phyloP scores from a whole-genome alignment of 1,140 invertebrate species.

The Rhopalosiphum padi region DNA sequence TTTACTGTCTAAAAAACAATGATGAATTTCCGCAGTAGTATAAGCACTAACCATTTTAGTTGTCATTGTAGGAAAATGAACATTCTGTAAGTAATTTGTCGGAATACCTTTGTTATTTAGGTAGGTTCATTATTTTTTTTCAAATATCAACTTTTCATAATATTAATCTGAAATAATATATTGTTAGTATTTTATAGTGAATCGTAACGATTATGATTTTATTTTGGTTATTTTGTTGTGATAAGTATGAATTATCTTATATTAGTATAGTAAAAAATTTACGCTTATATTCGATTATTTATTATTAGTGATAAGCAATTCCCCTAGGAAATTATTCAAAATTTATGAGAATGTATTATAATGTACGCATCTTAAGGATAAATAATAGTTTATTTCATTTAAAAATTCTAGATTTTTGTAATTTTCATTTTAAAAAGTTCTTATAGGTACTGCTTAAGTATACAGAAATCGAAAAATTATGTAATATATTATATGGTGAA shows the following conservation, averaged over 20 bases:
- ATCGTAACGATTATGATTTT: not conserved
- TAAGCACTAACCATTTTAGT: conserved; percentile 4
- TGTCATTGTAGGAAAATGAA: not conserved
- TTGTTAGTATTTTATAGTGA: not conserved
- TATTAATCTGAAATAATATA: not conserved
- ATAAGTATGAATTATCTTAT: no score
- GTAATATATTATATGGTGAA: no score
- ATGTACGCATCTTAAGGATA: no score
- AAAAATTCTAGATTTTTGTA: no score
- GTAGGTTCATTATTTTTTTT: not conserved
- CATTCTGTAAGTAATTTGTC: not conserved
- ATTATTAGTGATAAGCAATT: no score
- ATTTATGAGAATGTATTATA: no score
- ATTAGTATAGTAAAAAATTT: no score
- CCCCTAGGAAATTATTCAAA: no score
- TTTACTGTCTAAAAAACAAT: conserved; percentile 46
- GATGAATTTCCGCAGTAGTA: not conserved
- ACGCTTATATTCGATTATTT: no score
- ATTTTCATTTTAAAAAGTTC: no score
- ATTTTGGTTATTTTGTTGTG: not conserved
- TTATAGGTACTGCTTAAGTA: not conserved
- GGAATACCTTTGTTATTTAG: not conserved
- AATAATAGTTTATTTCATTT: no score
- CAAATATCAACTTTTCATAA: not conserved
- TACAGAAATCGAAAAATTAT: no score